Conservation (phyloP, 92 coral and sea anemone genomes). For the Zoanthus solanderi region DNA sequence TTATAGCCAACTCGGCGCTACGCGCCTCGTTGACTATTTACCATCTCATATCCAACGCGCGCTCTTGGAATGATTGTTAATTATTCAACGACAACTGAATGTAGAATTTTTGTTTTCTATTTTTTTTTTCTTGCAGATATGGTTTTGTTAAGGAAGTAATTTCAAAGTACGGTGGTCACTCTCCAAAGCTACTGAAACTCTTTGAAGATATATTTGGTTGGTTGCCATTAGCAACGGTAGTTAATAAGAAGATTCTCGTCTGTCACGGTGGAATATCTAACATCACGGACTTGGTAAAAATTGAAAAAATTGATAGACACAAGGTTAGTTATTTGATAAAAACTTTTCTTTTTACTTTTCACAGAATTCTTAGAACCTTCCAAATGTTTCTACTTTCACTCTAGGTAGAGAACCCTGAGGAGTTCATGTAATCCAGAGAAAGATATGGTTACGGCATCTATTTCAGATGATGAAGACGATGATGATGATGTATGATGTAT, state of each 20-base stretch:
- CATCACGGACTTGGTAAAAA: conserved; percentile 82
- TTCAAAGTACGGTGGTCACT: conserved; percentile 75
- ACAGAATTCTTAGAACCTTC: neutral
- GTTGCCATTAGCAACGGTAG: conserved; percentile 97
- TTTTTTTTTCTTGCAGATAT: conserved; percentile 63
- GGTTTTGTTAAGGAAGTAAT: conserved; percentile 93
- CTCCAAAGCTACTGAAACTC: conserved; percentile 80
- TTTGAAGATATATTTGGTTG: conserved; percentile 96
- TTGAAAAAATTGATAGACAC: conserved; percentile 90
- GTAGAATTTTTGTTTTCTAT: too few species aligned
- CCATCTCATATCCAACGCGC: too few species aligned
- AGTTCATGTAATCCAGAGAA: too few species aligned
- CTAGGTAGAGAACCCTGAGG: too few species aligned
- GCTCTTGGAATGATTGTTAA: too few species aligned
- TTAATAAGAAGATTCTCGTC: conserved; percentile 88
- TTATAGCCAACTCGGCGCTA: too few species aligned
- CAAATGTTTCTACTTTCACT: neutral
- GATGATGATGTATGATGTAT: too few species aligned
- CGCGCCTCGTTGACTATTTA: too few species aligned
- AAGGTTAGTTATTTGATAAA: conserved; percentile 63
- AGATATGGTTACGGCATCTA: too few species aligned
- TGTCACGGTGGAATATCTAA: conserved; percentile 95
- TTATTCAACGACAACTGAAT: neutral
- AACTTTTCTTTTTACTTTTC: neutral
- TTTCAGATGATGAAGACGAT: too few species aligned